Percentiles rank a stretch among this genome's conserved stretches.
These are phyloP conservation scores for Cyprinella venusta DNA, from an alignment of 2,797 vertebrate genomes.

Conservation along the genomic window DNA sequence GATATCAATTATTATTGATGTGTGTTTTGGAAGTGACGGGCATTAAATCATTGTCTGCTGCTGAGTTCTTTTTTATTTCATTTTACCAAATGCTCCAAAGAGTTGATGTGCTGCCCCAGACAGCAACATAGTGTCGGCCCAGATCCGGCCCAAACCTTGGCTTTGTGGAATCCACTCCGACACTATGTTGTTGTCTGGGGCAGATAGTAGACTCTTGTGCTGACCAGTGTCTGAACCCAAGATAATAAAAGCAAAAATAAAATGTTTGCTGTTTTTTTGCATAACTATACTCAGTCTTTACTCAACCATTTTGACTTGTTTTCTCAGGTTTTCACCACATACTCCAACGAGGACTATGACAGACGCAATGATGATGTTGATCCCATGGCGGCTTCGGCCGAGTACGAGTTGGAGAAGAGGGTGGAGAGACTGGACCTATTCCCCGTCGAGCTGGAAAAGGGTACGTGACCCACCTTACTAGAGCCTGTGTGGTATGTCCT, in stretches of 20 bases:
- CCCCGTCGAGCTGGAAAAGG: slow-evolving; percentile 96
- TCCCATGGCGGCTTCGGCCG: slow-evolving; percentile 95
- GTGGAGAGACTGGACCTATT: slow-evolving; percentile 96
- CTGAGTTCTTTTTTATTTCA: not conserved
- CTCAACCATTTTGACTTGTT: not conserved
- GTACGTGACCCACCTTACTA: slow-evolving; percentile 65
- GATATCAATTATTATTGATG: not conserved
- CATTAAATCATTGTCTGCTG: no score
- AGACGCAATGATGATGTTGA: slow-evolving; percentile 96
- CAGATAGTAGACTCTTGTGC: no score
- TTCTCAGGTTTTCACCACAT: slow-evolving; percentile 93
- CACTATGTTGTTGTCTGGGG: no score
- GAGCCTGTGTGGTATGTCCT: not conserved
- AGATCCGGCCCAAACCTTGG: no score
- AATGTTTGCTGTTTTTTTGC: not conserved
- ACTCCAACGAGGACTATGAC: slow-evolving; percentile 95
- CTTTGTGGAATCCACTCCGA: no score
- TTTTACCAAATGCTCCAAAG: not conserved
- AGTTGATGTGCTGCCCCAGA: not conserved
- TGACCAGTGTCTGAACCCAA: slow-evolving; percentile 48
- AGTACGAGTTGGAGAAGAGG: slow-evolving; percentile 97
- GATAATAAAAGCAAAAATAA: not conserved
- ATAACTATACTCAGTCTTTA: not conserved
- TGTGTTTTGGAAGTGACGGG: not conserved
- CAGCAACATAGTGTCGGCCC: no score